phyloP scores from a whole-genome alignment of 1,140 invertebrate genomes.

The Microplitis mediator region DNA sequence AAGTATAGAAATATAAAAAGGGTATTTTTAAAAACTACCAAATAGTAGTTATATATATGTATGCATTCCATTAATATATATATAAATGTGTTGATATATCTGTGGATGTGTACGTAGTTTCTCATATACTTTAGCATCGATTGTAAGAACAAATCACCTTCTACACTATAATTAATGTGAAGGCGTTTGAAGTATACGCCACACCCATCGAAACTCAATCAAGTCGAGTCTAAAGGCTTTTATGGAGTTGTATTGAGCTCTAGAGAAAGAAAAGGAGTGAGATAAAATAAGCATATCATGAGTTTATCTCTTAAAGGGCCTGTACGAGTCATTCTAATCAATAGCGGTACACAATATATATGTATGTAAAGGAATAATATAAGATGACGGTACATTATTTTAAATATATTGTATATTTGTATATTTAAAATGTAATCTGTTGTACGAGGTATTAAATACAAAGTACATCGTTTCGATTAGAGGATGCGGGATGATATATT shows the following conservation, averaged over 20 bases:
- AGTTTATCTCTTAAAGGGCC: slow-evolving; percentile 34
- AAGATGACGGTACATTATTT: not conserved
- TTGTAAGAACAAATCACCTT: slow-evolving; percentile 20
- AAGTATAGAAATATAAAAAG: too few species aligned
- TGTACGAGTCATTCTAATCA: slow-evolving; percentile 39
- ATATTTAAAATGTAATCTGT: too few species aligned
- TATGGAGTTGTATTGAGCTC: slow-evolving; percentile 3
- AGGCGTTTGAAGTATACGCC: slow-evolving; percentile 35
- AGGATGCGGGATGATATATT: too few species aligned
- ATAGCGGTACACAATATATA: slow-evolving; percentile 14
- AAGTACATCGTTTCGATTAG: too few species aligned
- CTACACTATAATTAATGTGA: slow-evolving; percentile 33
- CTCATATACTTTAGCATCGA: not conserved
- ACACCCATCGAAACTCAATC: slow-evolving; percentile 40
- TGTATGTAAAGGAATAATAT: not conserved
- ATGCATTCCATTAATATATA: not conserved
- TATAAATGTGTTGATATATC: not conserved
- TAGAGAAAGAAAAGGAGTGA: not conserved
- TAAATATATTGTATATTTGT: too few species aligned
- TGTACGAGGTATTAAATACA: too few species aligned
- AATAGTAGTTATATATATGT: too few species aligned
- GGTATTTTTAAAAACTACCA: too few species aligned
- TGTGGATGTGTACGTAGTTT: not conserved
- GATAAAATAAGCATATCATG: slow-evolving; percentile 11
- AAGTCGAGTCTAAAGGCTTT: slow-evolving; percentile 25